Base-by-base conservation (phyloP, 2,888 invertebrate species). In the Tachina lurida region DNA sequence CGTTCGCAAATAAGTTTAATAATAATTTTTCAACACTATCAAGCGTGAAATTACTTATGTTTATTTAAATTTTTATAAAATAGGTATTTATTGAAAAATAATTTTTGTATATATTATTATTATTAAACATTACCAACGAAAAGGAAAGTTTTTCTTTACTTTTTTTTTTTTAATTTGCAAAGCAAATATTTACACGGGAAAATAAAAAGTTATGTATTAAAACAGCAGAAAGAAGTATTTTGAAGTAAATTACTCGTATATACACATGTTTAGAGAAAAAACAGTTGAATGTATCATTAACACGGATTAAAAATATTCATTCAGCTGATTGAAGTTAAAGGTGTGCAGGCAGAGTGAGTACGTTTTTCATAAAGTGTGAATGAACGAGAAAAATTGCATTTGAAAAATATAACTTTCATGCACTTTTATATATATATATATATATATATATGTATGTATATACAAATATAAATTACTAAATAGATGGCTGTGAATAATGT, bases 121-220 rank as follows among this genome's bases (percentile, higher is more conserved):
- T 62, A 10, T 65, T 56, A 12, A 52, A 22, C 4, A 65, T 9
- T 17, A 54, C 17, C 41, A 43, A 70, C 31, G 41, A 68, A 84
- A 79, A 70, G 43, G 77, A 85, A 82, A 77, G 77, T 76, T 68
- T 60, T 68, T 13, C 15, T 43, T 3, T 17, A 80, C 43, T 41
- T 41, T 47, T 13, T 65, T 80, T 75, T 65, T 84, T 80, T 43
- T 31, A 52, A 60, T 60, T 52, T 31, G 65, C 43, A 54, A 17
- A 7, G 0, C 70, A 70, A 63, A 43, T 22, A 70, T 58, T 45
- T n/a, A 15, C 10, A 63, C 22, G 10, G 58, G 12, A 17, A 45
- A 22, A 63, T 15, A 43, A 54, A 63, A 71, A 45, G 19, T 15
- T n/a, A 13, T 13, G 13, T 19, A 54, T 15, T 52, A 49, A 77